Percentiles rank a stretch among this genome's conserved stretches.
Evolutionary conservation across 2,797 vertebrate genomes (phyloP).

Genomic region (Holocentrus rufus): DNA sequence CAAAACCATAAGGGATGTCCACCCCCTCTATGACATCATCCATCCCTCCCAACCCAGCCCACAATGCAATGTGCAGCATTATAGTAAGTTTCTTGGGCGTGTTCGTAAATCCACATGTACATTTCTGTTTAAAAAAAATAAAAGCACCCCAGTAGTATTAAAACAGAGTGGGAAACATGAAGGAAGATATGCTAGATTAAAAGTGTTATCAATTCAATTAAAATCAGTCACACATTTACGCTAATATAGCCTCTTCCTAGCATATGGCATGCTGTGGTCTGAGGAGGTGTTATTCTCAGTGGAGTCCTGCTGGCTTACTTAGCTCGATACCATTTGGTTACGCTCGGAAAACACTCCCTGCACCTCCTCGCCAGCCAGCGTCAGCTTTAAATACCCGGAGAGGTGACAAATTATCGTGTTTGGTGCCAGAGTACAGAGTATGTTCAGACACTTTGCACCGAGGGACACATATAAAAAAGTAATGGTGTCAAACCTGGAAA

Average conservation of each 20-base stretch:
- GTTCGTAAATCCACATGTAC: no score
- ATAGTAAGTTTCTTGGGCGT: no score
- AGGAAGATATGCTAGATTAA: constrained; percentile 49
- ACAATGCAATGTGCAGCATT: no score
- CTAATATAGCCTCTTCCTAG: constrained; percentile 25
- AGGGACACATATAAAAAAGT: constrained; percentile 60
- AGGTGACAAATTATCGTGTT: constrained; percentile 58
- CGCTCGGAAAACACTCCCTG: constrained; percentile 24
- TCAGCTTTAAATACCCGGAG: constrained; percentile 42
- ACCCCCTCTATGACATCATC: no score
- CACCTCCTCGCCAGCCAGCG: constrained; percentile 34
- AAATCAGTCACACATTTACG: constrained; percentile 40
- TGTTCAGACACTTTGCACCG: constrained; percentile 55
- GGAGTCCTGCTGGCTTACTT: constrained; percentile 20
- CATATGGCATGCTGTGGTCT: constrained; percentile 36
- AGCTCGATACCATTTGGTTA: constrained; percentile 43
- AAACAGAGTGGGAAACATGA: no score
- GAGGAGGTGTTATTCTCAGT: constrained; percentile 32
- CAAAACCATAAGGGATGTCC: not conserved
- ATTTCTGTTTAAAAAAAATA: no score
- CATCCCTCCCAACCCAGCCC: no score
- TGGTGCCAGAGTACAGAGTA: constrained; percentile 45
- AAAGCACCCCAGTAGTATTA: no score
- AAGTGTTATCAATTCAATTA: constrained; percentile 33
- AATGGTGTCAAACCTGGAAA: constrained; percentile 63